These are phyloP conservation scores for Eupithecia dodoneata DNA, from an alignment of 2,888 invertebrate species.

Conservation along the genomic window DNA sequence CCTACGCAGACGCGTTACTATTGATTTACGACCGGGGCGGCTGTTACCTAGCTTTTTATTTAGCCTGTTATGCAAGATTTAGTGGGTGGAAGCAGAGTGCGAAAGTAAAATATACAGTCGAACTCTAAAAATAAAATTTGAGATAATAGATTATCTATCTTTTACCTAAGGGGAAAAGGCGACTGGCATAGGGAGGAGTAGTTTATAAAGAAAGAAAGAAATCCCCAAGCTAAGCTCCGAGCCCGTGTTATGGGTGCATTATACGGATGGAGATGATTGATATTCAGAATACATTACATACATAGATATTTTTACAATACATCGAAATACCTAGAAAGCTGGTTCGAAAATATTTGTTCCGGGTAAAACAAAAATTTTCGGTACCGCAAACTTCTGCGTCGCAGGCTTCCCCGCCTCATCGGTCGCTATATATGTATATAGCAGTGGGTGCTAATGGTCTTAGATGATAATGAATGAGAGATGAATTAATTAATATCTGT, in stretches of 20 bases:
- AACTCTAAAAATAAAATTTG: not conserved
- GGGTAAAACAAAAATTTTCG: too few relatives aligned
- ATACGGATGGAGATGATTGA: too few relatives aligned
- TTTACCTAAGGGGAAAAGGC: not conserved
- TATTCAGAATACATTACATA: too few relatives aligned
- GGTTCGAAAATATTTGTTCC: too few relatives aligned
- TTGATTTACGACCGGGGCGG: slow-evolving; percentile 29
- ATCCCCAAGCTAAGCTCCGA: too few relatives aligned
- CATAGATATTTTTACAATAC: too few relatives aligned
- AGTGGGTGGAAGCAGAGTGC: not conserved
- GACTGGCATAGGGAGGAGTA: not conserved
- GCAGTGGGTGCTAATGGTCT: not conserved
- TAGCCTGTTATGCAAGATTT: slow-evolving; percentile 15
- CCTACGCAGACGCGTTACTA: slow-evolving; percentile 30
- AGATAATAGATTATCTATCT: not conserved
- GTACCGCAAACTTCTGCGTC: too few relatives aligned
- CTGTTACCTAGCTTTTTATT: slow-evolving; percentile 1
- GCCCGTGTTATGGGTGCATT: too few relatives aligned
- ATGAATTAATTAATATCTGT: not conserved
- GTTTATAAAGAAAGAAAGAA: too few relatives aligned
- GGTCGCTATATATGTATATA: not conserved
- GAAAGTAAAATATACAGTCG: not conserved
- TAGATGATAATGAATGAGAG: not conserved
- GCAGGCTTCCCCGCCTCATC: too few relatives aligned
- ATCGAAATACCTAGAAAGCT: too few relatives aligned